These are phyloP conservation scores for Melospiza georgiana DNA, from an alignment of 2,113 vertebrate genomes.

Conservation along the genomic window DNA sequence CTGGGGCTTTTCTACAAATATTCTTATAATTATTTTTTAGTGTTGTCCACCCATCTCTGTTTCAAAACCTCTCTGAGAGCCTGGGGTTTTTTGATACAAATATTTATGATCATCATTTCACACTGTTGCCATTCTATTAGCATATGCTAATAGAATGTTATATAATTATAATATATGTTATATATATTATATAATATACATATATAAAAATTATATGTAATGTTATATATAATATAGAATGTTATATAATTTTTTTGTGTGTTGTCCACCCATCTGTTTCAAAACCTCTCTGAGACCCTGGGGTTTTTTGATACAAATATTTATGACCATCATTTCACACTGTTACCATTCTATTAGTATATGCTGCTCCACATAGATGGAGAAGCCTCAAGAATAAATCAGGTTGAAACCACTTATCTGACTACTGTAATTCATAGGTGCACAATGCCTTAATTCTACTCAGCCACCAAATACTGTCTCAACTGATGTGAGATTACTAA, in stretches of 20 bases:
- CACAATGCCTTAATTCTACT: neutral
- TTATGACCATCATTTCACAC: neutral
- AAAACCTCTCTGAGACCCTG: neutral
- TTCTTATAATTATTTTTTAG: neutral
- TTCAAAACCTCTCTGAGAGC: neutral
- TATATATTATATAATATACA: no score
- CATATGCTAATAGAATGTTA: neutral
- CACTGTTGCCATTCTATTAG: neutral
- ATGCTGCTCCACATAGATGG: neutral
- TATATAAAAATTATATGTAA: no score
- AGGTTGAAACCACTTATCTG: neutral
- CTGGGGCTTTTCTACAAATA: neutral
- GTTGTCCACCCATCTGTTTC: neutral
- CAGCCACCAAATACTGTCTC: neutral
- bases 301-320: neutral
- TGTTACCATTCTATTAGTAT: neutral
- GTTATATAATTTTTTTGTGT: neutral
- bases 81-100: neutral
- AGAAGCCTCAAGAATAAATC: neutral
- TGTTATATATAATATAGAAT: no score
- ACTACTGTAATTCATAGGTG: neutral
- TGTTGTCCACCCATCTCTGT: neutral
- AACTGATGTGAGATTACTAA: neutral
- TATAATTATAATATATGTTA: no score
- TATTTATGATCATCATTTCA: neutral